Percentiles rank a stretch among this genome's conserved stretches.
phyloP scores from a whole-genome alignment of 2,113 vertebrate genomes.

The Platysteira castanea region DNA sequence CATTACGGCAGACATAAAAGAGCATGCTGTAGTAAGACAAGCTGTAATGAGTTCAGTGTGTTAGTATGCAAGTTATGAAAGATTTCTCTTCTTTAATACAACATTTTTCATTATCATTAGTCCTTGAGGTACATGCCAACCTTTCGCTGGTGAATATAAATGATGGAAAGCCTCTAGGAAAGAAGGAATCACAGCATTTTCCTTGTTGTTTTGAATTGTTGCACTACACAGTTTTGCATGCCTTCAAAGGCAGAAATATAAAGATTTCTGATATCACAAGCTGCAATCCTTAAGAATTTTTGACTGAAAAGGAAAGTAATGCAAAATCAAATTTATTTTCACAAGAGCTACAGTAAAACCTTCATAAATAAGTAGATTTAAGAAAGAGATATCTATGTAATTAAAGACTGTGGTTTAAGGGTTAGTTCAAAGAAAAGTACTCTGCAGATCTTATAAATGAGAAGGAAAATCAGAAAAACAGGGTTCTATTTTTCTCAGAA shows the following conservation, averaged over 20 bases:
- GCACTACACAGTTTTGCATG: not conserved
- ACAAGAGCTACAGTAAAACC: not conserved
- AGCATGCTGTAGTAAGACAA: conserved; percentile 33
- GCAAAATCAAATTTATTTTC: not conserved
- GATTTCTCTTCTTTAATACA: conserved; percentile 47
- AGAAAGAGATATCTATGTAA: not conserved
- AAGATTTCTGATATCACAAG: not conserved
- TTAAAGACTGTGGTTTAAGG: not conserved
- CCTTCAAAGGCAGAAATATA: not conserved
- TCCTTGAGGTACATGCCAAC: conserved; percentile 45
- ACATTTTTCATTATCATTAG: conserved; percentile 64
- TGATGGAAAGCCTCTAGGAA: conserved; percentile 24
- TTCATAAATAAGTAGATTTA: not conserved
- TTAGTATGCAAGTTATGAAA: conserved; percentile 60
- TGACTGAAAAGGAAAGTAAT: not conserved
- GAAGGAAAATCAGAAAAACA: not conserved
- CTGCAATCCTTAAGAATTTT: not conserved
- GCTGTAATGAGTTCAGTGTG: conserved; percentile 51
- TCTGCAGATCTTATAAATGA: not conserved
- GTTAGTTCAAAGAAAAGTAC: not conserved
- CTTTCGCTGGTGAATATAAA: conserved; percentile 27
- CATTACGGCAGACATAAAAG: conserved; percentile 13
- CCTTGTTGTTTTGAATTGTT: not conserved
- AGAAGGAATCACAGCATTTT: not conserved
- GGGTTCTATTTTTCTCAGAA: not conserved